Conservation (phyloP, 2,888 invertebrate species). For the Trypoxylon attenuatum region DNA sequence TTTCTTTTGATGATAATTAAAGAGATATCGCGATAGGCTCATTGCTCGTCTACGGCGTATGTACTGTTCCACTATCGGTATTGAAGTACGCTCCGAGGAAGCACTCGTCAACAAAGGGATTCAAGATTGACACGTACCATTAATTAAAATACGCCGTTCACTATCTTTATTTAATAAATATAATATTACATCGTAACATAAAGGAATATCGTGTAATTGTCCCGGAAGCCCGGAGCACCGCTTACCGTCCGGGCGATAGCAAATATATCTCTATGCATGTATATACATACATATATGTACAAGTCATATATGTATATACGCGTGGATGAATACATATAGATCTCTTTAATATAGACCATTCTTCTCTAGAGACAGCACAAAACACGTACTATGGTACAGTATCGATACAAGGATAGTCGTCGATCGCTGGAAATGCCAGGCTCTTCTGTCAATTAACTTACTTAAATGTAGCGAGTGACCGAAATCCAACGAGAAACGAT, state of each 20-base stretch:
- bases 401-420: slow-evolving; percentile 63
- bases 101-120: background rate
- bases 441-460: no score
- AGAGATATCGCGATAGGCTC: no score
- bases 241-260: slow-evolving; percentile 27
- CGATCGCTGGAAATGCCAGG: no score
- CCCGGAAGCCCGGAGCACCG: slow-evolving; percentile 22
- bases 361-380: slow-evolving; percentile 67
- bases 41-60: no score
- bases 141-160: slow-evolving; percentile 59
- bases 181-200: slow-evolving; percentile 68
- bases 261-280: slow-evolving; percentile 49
- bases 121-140: background rate
- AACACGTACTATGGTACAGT: slow-evolving; percentile 68
- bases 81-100: slow-evolving; percentile 9
- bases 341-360: slow-evolving; percentile 16
- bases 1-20: no score
- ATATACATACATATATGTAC: slow-evolving; percentile 28
- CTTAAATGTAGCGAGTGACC: no score
- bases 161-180: slow-evolving; percentile 69
- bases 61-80: no score
- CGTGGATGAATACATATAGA: slow-evolving; percentile 43
- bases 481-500: no score
- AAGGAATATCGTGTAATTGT: slow-evolving; percentile 63
- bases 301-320: slow-evolving; percentile 24